phyloP scores from a whole-genome alignment of 2,888 invertebrate genomes.

The Polylopha cassiicola region DNA sequence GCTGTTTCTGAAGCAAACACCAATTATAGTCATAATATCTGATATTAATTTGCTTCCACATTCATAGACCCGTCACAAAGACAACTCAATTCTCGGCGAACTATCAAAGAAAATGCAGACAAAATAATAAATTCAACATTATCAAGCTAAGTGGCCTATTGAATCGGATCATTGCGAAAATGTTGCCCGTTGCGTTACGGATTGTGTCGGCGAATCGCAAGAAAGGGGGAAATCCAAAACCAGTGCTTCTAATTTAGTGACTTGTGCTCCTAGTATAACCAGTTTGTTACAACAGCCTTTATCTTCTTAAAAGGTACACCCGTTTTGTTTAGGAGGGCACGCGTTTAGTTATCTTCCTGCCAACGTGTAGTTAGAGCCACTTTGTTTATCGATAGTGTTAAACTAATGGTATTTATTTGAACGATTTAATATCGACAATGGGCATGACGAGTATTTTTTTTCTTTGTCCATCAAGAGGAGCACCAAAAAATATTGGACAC shows the following conservation, averaged over 20 bases:
- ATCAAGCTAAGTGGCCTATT: constrained; percentile 49
- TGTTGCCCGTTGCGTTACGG: constrained; percentile 58
- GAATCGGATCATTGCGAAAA: constrained; percentile 67
- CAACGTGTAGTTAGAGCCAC: neutral
- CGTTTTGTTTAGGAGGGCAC: constrained; percentile 34
- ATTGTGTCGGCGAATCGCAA: constrained; percentile 53
- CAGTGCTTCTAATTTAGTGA: constrained; percentile 55
- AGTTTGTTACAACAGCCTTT: constrained; percentile 55
- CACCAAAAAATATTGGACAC: no score
- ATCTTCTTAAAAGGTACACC: constrained; percentile 45
- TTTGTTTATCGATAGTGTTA: neutral
- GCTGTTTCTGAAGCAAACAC: no score
- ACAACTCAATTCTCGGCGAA: constrained; percentile 21
- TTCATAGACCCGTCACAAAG: constrained; percentile 15
- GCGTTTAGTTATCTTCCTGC: constrained; percentile 24
- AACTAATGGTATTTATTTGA: no score
- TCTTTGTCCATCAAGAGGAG: no score
- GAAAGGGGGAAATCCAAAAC: constrained; percentile 56
- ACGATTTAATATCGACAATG: no score
- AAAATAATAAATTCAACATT: constrained; percentile 44
- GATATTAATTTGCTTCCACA: constrained; percentile 2
- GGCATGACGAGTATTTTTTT: no score
- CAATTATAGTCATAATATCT: no score
- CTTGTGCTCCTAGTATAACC: constrained; percentile 48
- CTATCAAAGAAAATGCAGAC: constrained; percentile 36